Percentiles rank a stretch among this genome's conserved stretches.
Evolutionary conservation across 1,140 invertebrate genomes (phyloP).

Genomic region (Leptinotarsa undecemlineata): DNA sequence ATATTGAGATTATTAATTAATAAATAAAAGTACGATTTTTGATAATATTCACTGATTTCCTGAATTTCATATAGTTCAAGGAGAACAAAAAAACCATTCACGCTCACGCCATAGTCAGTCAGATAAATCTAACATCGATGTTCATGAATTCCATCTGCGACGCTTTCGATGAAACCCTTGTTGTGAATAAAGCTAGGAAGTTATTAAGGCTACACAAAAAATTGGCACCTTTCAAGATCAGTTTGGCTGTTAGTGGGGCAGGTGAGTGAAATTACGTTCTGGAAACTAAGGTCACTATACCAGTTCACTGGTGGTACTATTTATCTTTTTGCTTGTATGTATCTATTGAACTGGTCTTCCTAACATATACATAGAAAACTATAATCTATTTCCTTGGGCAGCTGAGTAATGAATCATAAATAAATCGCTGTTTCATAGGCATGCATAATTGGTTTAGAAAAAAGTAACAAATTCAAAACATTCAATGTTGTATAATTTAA

Average conservation of each 20-base stretch:
- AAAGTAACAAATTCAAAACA: too few species aligned
- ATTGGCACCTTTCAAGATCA: slow-evolving; percentile 74
- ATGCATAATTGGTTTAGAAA: too few species aligned
- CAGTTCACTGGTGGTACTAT: not conserved
- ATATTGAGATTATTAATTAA: not conserved
- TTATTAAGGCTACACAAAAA: slow-evolving; percentile 68
- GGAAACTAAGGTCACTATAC: not conserved
- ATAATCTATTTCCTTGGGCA: too few species aligned
- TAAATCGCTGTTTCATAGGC: too few species aligned
- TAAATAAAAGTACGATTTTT: not conserved
- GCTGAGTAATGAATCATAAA: too few species aligned
- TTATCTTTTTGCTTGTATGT: not conserved
- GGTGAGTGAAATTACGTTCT: slow-evolving; percentile 47
- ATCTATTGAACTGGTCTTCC: not conserved
- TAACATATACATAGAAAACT: too few species aligned
- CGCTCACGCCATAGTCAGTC: slow-evolving; percentile 57
- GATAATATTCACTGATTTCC: slow-evolving; percentile 3
- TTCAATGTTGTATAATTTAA: too few species aligned
- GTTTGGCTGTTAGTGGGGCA: slow-evolving; percentile 59
- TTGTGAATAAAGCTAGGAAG: slow-evolving; percentile 45
- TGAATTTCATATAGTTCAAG: slow-evolving; percentile 55
- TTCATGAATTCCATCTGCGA: slow-evolving; percentile 67
- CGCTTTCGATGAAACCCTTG: slow-evolving; percentile 57
- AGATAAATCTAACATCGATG: slow-evolving; percentile 62
- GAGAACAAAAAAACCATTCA: slow-evolving; percentile 53